These are phyloP conservation scores for Anguilla rostrata DNA, from an alignment of 2,113 vertebrate species.

Conservation along the genomic window DNA sequence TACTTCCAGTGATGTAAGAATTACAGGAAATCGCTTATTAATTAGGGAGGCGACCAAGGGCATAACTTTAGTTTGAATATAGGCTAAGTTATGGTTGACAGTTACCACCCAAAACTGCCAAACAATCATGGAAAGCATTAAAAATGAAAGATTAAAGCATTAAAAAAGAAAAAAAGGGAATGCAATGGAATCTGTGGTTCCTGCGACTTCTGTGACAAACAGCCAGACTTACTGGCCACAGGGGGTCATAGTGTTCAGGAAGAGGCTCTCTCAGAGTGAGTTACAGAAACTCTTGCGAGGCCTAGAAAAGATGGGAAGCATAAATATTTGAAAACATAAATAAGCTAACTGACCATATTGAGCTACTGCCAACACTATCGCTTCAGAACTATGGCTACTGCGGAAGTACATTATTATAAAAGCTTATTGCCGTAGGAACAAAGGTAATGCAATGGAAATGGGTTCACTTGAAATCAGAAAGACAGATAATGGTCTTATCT, in stretches of 20 bases:
- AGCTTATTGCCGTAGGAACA: background rate
- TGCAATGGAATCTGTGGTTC: no score
- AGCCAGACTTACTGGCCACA: background rate
- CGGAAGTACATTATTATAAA: background rate
- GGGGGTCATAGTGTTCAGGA: background rate
- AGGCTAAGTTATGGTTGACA: no score
- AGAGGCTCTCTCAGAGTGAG: background rate
- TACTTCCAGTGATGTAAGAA: background rate
- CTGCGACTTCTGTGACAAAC: no score
- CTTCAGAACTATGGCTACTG: background rate
- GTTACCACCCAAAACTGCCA: no score
- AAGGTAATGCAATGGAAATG: background rate
- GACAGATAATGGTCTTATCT: background rate
- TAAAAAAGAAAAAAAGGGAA: no score
- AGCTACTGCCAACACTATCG: background rate
- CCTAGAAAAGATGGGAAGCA: background rate
- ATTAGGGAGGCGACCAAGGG: background rate
- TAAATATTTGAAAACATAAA: background rate
- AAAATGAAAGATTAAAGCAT: no score
- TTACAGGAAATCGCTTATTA: background rate
- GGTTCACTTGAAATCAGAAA: background rate
- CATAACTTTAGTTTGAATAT: no score
- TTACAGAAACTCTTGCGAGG: background rate
- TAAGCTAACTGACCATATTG: background rate
- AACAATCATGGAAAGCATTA: no score